Evolutionary conservation across 1,140 invertebrate genomes (phyloP).

Genomic region (Hycleus phaleratus): DNA sequence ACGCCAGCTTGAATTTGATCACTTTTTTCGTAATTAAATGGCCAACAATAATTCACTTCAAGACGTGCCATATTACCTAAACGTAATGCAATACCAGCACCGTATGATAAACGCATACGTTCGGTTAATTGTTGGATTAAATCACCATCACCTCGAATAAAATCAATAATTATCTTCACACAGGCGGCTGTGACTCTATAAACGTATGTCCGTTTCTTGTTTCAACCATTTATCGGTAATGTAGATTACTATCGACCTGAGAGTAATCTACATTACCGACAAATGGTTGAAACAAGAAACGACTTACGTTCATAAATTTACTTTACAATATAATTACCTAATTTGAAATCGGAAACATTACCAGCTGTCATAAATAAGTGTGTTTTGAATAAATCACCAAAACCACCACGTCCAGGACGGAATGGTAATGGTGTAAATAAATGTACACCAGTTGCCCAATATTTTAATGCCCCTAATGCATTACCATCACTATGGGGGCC

Average conservation of each 20-base stretch:
- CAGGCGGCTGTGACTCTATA: too few species aligned
- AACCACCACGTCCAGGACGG: constrained; percentile 59
- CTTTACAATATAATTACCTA: constrained; percentile 4
- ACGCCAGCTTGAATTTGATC: constrained; percentile 52
- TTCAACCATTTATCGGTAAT: too few species aligned
- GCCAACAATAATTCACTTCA: constrained; percentile 80
- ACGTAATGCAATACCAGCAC: constrained; percentile 68
- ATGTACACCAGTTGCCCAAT: constrained; percentile 75
- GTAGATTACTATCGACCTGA: too few species aligned
- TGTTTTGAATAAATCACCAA: constrained; percentile 71
- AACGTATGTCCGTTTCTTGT: too few species aligned
- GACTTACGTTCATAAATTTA: neutral
- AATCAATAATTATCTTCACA: neutral
- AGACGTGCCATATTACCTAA: constrained; percentile 69
- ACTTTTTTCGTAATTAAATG: constrained; percentile 49
- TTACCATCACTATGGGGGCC: constrained; percentile 70
- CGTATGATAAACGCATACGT: constrained; percentile 55
- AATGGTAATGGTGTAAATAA: constrained; percentile 81
- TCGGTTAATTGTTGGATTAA: constrained; percentile 39
- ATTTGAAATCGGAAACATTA: constrained; percentile 52
- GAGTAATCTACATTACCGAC: neutral
- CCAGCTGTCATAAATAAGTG: constrained; percentile 82
- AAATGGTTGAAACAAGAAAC: neutral
- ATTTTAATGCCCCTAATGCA: constrained; percentile 54
- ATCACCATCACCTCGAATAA: constrained; percentile 10